phyloP scores from a whole-genome alignment of 1,140 invertebrate genomes.

The Phymastichus coffea region DNA sequence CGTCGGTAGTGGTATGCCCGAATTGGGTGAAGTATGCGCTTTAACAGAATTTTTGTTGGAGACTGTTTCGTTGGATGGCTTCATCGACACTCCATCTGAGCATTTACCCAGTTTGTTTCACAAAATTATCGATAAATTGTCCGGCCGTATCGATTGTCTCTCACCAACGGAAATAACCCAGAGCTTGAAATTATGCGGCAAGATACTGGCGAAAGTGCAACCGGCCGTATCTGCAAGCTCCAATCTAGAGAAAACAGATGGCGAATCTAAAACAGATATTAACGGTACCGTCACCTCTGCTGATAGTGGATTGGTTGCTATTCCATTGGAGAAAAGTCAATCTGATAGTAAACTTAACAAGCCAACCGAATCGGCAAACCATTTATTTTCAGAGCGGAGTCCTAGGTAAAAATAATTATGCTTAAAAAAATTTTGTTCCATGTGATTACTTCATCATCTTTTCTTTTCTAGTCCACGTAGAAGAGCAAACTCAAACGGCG shows the following conservation, averaged over 20 bases:
- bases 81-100: slow-evolving; percentile 76
- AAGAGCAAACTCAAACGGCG: slow-evolving; percentile 51
- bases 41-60: slow-evolving; percentile 79
- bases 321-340: slow-evolving; percentile 65
- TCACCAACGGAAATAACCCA: slow-evolving; percentile 65
- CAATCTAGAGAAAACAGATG: slow-evolving; percentile 36
- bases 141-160: slow-evolving; percentile 61
- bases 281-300: slow-evolving; percentile 1
- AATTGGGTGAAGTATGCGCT: slow-evolving; percentile 67
- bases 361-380: slow-evolving; percentile 22
- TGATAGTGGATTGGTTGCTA: slow-evolving; percentile 41
- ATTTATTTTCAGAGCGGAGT: slow-evolving; percentile 40
- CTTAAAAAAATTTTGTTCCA: not conserved
- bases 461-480: slow-evolving; percentile 40
- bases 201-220: slow-evolving; percentile 77
- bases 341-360: slow-evolving; percentile 66
- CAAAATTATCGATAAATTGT: slow-evolving; percentile 65
- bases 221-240: slow-evolving; percentile 56
- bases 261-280: slow-evolving; percentile 28
- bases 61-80: slow-evolving; percentile 77
- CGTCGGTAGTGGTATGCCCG: slow-evolving; percentile 64
- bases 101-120: slow-evolving; percentile 69
- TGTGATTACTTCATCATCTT: not conserved
- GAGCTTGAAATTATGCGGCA: slow-evolving; percentile 69
- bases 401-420: slow-evolving; percentile 25